A percentile compares a stretch with the other conserved stretches of the same genome.
phyloP scores from a whole-genome alignment of 1,140 invertebrate genomes.

The Orchesella cincta region DNA sequence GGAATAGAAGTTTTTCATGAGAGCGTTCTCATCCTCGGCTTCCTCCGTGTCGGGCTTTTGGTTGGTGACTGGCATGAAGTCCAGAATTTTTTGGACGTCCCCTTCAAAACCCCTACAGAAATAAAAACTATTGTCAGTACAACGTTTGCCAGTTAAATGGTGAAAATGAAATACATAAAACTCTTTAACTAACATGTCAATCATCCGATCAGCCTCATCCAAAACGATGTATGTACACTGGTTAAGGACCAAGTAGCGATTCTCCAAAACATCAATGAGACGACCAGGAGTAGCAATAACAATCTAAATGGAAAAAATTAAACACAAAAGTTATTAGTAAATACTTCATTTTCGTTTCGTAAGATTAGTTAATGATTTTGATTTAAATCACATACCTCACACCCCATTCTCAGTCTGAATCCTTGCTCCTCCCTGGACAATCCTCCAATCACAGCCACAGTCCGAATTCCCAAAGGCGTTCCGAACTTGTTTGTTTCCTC shows the following conservation, averaged over 20 bases:
- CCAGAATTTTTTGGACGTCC: conserved; percentile 96
- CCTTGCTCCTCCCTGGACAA: conserved; percentile 97
- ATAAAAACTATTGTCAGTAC: conserved; percentile 31
- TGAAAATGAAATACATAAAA: conserved; percentile 26
- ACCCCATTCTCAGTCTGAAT: conserved; percentile 91
- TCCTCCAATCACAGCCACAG: conserved; percentile 97
- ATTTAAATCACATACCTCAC: conserved; percentile 69
- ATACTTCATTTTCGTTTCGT: conserved; percentile 13
- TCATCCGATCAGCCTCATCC: conserved; percentile 97
- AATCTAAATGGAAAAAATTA: conserved; percentile 65
- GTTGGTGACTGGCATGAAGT: conserved; percentile 98
- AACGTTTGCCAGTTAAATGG: background rate
- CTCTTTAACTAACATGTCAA: conserved; percentile 90
- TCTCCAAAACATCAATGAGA: conserved; percentile 98
- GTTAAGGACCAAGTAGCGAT: conserved; percentile 93
- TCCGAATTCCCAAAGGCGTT: conserved; percentile 87
- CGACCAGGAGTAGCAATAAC: conserved; percentile 99
- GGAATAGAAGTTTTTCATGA: conserved; percentile 92
- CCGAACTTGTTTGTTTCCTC: conserved; percentile 99
- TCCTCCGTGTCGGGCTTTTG: conserved; percentile 98
- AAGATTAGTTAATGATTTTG: conserved; percentile 27
- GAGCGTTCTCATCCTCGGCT: conserved; percentile 89
- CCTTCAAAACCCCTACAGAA: conserved; percentile 50
- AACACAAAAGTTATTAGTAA: conserved; percentile 18
- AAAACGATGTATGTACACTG: conserved; percentile 94